Conservation (phyloP, 2,888 invertebrate species). For the Pandemis heparana region DNA sequence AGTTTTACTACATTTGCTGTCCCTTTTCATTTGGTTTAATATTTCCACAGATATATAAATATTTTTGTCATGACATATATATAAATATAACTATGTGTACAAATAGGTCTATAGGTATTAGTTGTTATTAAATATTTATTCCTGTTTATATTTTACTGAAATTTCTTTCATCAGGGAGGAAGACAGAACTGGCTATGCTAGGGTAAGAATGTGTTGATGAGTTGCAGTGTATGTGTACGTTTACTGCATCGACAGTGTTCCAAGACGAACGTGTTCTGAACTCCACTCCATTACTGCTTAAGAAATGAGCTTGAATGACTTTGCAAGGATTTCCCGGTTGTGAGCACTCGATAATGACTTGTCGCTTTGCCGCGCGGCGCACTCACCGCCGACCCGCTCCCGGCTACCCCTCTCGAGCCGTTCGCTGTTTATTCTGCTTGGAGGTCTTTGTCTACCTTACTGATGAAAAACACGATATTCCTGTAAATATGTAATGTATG, state of each 20-base stretch:
- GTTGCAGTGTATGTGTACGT: conserved; percentile 73
- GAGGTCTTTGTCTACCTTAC: conserved; percentile 81
- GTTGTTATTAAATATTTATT: conserved; percentile 46
- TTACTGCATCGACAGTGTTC: conserved; percentile 65
- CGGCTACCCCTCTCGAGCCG: conserved; percentile 44
- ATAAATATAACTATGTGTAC: conserved; percentile 37
- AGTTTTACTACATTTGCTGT: background rate
- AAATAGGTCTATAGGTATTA: conserved; percentile 49
- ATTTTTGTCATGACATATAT: conserved; percentile 13
- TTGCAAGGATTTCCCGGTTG: conserved; percentile 51
- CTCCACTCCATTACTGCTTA: conserved; percentile 52
- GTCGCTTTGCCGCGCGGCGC: conserved; percentile 56
- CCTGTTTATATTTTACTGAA: conserved; percentile 63
- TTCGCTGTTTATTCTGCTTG: conserved; percentile 69
- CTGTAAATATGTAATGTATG: conserved; percentile 67
- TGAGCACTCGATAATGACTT: conserved; percentile 61
- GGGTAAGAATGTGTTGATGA: conserved; percentile 84
- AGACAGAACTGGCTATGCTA: conserved; percentile 85
- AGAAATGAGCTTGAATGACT: conserved; percentile 60
- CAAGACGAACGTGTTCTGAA: conserved; percentile 49
- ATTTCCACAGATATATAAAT: conserved; percentile 19
- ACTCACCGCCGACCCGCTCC: conserved; percentile 48
- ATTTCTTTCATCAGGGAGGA: conserved; percentile 86
- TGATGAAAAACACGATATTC: conserved; percentile 73
- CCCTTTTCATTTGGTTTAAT: conserved; percentile 27